Conservation (phyloP, 64 coral and sea anemone genomes). For the Dendronephthya gigantea region DNA sequence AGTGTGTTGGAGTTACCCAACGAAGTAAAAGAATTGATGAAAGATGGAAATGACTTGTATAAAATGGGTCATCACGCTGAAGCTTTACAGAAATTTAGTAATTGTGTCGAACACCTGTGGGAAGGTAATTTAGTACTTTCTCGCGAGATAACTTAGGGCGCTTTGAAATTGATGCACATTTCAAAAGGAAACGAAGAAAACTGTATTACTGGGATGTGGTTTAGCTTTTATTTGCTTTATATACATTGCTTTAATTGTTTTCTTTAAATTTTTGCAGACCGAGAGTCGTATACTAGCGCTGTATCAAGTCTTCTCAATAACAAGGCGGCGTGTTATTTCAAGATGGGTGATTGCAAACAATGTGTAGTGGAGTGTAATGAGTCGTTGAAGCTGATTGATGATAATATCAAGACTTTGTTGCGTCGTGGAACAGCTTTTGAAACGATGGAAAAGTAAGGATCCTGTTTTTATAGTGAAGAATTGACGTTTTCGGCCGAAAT, state of each 20-base stretch:
- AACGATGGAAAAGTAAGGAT: conserved; percentile 69
- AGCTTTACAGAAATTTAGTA: conserved; percentile 57
- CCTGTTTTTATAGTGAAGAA: background rate
- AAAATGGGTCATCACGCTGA: conserved; percentile 71
- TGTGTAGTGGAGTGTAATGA: conserved; percentile 69
- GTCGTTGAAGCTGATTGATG: conserved; percentile 31
- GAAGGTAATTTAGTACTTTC: too few relatives aligned
- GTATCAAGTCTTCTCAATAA: conserved; percentile 61
- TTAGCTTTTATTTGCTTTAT: too few relatives aligned
- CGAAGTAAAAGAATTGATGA: conserved; percentile 50
- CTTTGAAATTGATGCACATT: too few relatives aligned
- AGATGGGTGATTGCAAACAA: conserved; percentile 65
- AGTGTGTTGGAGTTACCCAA: conserved; percentile 42
- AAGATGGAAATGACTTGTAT: conserved; percentile 47
- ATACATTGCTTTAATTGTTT: background rate
- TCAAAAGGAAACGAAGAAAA: too few relatives aligned
- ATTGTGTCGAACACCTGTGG: conserved; percentile 61
- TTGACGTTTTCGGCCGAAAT: too few relatives aligned
- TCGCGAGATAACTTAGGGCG: too few relatives aligned
- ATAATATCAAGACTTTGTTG: conserved; percentile 26
- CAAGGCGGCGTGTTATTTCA: conserved; percentile 59
- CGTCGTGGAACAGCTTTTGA: conserved; percentile 56
- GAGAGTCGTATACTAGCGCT: conserved; percentile 33
- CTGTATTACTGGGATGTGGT: too few relatives aligned
- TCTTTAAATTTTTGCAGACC: conserved; percentile 22